Conservation (phyloP, 2,797 vertebrate genomes). For the Ctenopoma kingsleyae region DNA sequence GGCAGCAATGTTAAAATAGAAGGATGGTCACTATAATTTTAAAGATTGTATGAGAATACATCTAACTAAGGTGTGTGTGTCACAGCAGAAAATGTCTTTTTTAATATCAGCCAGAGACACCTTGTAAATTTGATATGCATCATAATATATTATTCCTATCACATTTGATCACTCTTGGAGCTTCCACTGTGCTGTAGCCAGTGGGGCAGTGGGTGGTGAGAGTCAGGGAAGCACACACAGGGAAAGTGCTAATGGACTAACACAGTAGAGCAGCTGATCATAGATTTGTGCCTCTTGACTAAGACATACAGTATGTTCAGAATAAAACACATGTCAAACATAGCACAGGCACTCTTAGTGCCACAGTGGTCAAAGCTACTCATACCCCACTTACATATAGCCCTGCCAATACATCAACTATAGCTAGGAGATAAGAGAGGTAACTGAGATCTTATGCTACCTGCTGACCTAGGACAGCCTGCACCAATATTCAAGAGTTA, state of each 20-base stretch:
- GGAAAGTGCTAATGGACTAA: slow-evolving; percentile 71
- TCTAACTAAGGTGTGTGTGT: not conserved
- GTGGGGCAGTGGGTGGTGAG: slow-evolving; percentile 36
- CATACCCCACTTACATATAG: slow-evolving; percentile 21
- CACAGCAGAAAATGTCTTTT: not conserved
- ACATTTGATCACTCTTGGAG: slow-evolving; percentile 33
- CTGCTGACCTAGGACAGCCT: not conserved
- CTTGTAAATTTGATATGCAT: slow-evolving; percentile 10
- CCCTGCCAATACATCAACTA: slow-evolving; percentile 52
- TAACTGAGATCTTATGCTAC: slow-evolving; percentile 10
- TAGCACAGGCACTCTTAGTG: slow-evolving; percentile 43
- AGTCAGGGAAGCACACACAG: slow-evolving; percentile 32
- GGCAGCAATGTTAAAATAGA: slow-evolving; percentile 7
- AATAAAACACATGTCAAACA: slow-evolving; percentile 70
- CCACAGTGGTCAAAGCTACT: slow-evolving; percentile 17
- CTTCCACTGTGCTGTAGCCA: slow-evolving; percentile 12
- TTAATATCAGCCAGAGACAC: not conserved
- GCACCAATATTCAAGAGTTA: too few species aligned
- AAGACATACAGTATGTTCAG: slow-evolving; percentile 68
- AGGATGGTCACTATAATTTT: not conserved
- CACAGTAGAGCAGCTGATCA: slow-evolving; percentile 72
- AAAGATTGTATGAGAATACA: not conserved
- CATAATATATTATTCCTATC: slow-evolving; percentile 28
- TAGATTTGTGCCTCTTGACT: slow-evolving; percentile 63
- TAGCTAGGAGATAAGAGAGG: slow-evolving; percentile 32